Base-by-base conservation (phyloP, 2,113 vertebrate species). In the Aptenodytes forsteri region DNA sequence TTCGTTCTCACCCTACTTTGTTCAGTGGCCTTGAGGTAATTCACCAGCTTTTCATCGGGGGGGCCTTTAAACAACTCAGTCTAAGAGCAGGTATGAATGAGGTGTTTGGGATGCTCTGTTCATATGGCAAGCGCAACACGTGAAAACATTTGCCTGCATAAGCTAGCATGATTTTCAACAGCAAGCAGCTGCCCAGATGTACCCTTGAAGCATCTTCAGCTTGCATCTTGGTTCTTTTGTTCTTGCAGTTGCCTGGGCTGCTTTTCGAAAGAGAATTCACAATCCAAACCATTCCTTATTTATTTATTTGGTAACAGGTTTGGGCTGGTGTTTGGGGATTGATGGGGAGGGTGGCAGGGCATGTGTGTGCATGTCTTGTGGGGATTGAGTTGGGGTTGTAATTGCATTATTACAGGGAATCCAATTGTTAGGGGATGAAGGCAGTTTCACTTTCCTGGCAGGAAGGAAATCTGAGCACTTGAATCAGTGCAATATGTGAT, bases 171-270 rank as follows among this genome's bases (percentile, higher is more conserved):
- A 30, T 55, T 47, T 79, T n/a, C 66, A 72, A 7, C 83, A 64
- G 77, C 90, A 72, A 54, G 84, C 77, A 83, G 87, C 93, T 88
- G 92, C 70, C 96, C 93, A 95, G 96, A 86, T 94, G 95, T 94
- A 93, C 82, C 95, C 93, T 96, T 87, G 78, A 67, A 93, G 89
- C 82, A 49, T 86, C 90, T 90, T 64, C 94, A 76, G 83, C 77
- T 80, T 11, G 21, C 14, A 2, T 30, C 83, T 80, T 38, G 9
- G 11, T 25, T 75, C 93, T 81, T 94, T 86, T 87, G 93, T 96
- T 78, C 93, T 67, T 29, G 32, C 62, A 3, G 58, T 90, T 36
- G 67, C 47, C 82, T 19, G 62, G 75, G 83, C 94, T 71, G 80
- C 89, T 72, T 56, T 15, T 36, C 77, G 80, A 42, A 46, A 6